Percentiles rank a stretch among this genome's conserved stretches.
Evolutionary conservation across 2,797 vertebrate species (phyloP).

Genomic region (Enteromius radiatus): DNA sequence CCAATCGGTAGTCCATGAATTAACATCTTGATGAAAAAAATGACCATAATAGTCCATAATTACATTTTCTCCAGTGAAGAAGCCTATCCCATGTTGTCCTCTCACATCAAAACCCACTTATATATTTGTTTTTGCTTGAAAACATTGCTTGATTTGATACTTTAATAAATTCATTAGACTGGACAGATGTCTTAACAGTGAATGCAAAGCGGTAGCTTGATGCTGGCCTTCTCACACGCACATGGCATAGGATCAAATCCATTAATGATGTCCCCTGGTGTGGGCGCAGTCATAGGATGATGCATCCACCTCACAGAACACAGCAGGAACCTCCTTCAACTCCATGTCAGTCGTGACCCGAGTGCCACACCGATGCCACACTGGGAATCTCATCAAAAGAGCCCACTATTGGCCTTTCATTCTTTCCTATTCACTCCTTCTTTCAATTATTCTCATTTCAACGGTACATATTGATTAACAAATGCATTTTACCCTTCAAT

Average conservation of each 20-base stretch:
- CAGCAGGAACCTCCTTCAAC: constrained; percentile 5
- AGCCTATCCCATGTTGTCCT: neutral
- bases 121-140: neutral
- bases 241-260: neutral
- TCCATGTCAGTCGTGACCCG: constrained; percentile 20
- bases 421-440: constrained; percentile 13
- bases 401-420: neutral
- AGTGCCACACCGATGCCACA: constrained; percentile 29
- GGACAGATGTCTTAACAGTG: neutral
- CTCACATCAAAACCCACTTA: neutral
- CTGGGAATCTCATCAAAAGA: constrained; percentile 25
- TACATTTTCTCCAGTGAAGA: neutral
- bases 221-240: neutral
- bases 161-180: neutral
- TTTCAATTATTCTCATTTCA: neutral
- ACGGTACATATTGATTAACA: constrained; percentile 52
- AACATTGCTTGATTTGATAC: neutral
- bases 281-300: neutral
- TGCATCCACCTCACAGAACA: constrained; percentile 17
- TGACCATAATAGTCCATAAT: neutral
- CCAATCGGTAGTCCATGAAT: neutral
- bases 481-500: constrained; percentile 66
- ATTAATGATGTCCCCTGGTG: constrained; percentile 43
- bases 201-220: neutral
- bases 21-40: neutral